Evolutionary conservation across 1,140 invertebrate species (phyloP).

Genomic region (Aporrectodea caliginosa): DNA sequence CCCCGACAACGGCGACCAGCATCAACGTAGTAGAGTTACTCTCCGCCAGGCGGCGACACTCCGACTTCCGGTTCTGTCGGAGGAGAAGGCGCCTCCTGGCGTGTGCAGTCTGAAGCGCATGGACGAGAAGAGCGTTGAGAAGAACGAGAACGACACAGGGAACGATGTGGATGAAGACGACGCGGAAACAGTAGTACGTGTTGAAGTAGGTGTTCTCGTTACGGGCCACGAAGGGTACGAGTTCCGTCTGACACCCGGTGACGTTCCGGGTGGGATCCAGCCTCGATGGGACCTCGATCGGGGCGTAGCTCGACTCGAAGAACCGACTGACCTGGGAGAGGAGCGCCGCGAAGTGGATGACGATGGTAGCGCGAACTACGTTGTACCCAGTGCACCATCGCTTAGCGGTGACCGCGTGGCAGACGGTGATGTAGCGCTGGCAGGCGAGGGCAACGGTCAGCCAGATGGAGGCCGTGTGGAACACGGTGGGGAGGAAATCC

Average conservation of each 20-base stretch:
- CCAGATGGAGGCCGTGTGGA: slow-evolving; percentile 76
- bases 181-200: slow-evolving; percentile 76
- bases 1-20: slow-evolving; percentile 64
- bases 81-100: slow-evolving; percentile 72
- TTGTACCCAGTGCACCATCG: slow-evolving; percentile 75
- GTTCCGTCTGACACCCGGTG: not conserved
- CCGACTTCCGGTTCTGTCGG: slow-evolving; percentile 77
- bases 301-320: slow-evolving; percentile 63
- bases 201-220: slow-evolving; percentile 67
- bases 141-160: slow-evolving; percentile 84
- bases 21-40: slow-evolving; percentile 84
- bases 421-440: slow-evolving; percentile 91
- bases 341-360: slow-evolving; percentile 70
- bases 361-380: slow-evolving; percentile 71
- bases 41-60: slow-evolving; percentile 75
- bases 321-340: slow-evolving; percentile 75
- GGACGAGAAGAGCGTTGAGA: slow-evolving; percentile 80
- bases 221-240: not conserved
- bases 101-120: slow-evolving; percentile 77
- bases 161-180: slow-evolving; percentile 82
- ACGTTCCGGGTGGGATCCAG: slow-evolving; percentile 54
- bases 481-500: slow-evolving; percentile 49
- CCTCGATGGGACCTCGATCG: slow-evolving; percentile 63
- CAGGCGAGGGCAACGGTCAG: slow-evolving; percentile 91
- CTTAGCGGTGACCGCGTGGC: slow-evolving; percentile 79